Conservation (phyloP, 2,888 invertebrate genomes). For the Drosophila mimica region DNA sequence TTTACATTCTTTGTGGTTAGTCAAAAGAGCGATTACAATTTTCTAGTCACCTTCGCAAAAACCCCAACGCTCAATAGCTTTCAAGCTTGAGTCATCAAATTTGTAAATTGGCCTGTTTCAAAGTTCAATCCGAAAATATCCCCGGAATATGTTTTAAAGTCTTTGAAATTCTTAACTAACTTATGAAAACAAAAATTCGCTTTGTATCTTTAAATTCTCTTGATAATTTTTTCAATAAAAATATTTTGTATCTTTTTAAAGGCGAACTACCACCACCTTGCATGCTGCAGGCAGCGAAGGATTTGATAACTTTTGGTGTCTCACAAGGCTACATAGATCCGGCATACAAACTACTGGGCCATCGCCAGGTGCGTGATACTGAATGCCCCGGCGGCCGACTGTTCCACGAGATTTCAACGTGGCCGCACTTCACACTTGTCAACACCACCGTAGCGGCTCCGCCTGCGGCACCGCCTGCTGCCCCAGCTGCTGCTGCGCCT, state of each 20-base stretch:
- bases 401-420: slow-evolving; percentile 87
- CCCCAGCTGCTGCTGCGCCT: neutral
- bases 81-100: neutral
- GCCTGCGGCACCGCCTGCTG: neutral
- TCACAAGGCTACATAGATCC: slow-evolving; percentile 87
- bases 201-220: neutral
- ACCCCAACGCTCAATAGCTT: neutral
- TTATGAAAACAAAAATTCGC: neutral
- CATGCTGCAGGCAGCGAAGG: slow-evolving; percentile 87
- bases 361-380: slow-evolving; percentile 87
- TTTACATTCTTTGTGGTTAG: neutral
- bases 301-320: slow-evolving; percentile 88
- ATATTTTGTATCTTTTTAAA: slow-evolving; percentile 69
- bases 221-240: neutral
- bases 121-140: neutral
- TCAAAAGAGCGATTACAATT: neutral
- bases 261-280: slow-evolving; percentile 87
- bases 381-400: slow-evolving; percentile 89
- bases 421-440: slow-evolving; percentile 87
- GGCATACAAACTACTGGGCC: slow-evolving; percentile 88
- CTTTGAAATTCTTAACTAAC: neutral
- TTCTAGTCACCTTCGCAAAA: neutral
- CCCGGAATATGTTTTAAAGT: neutral
- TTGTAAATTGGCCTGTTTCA: neutral
- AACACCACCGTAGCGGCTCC: slow-evolving; percentile 49